phyloP scores from a whole-genome alignment of 2,888 invertebrate genomes.

The Cosmia trapezina region DNA sequence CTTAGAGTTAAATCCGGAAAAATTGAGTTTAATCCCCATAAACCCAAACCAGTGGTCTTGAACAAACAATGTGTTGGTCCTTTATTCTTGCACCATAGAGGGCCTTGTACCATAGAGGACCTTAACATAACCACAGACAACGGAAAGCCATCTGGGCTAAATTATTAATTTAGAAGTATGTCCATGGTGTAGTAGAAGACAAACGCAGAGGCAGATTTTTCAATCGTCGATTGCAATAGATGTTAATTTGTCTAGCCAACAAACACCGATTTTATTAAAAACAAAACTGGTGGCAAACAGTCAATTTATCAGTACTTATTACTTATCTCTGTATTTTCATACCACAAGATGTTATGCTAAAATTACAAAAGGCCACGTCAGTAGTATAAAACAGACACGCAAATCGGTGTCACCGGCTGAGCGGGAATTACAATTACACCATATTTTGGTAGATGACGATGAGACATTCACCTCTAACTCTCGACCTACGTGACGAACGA shows the following conservation, averaged over 20 bases:
- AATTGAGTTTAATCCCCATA: not conserved
- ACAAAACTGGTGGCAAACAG: conserved; percentile 14
- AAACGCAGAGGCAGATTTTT: not conserved
- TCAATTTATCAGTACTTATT: conserved; percentile 39
- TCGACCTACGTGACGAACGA: conserved; percentile 57
- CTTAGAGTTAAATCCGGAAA: conserved; percentile 1
- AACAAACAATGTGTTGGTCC: conserved; percentile 13
- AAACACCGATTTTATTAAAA: conserved; percentile 14
- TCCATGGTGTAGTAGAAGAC: not conserved
- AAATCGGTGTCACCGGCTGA: conserved; percentile 36
- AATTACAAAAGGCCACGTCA: conserved; percentile 53
- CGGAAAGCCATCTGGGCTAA: no score
- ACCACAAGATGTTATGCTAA: conserved; percentile 28
- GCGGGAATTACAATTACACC: conserved; percentile 39
- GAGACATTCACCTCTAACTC: conserved; percentile 54
- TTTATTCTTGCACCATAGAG: no score
- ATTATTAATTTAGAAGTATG: not conserved
- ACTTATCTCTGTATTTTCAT: conserved; percentile 37
- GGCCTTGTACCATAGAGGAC: not conserved
- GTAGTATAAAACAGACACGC: conserved; percentile 14
- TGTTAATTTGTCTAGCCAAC: not conserved
- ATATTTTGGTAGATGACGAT: conserved; percentile 52
- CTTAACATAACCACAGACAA: not conserved
- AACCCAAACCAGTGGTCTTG: not conserved
- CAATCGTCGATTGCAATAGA: not conserved